Evolutionary conservation across 2,888 invertebrate genomes (phyloP).

Genomic region (Andrena fulva): DNA sequence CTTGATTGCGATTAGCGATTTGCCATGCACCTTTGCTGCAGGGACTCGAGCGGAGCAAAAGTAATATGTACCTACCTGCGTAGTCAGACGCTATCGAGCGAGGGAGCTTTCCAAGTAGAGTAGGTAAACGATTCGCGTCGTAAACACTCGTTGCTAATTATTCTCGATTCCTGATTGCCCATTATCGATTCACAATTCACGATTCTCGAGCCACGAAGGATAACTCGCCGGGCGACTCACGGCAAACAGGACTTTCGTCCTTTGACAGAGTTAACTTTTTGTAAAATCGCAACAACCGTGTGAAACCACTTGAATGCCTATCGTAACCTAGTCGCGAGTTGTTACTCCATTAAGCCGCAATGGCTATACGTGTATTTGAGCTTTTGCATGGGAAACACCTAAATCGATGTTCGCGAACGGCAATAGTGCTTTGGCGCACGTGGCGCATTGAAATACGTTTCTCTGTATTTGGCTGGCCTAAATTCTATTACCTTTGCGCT

Average conservation of each 20-base stretch:
- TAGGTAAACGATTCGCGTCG: conserved; percentile 21
- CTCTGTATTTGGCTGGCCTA: conserved; percentile 2
- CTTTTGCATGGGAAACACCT: neutral
- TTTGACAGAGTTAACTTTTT: neutral
- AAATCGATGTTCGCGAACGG: conserved; percentile 20
- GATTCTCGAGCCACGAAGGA: no score
- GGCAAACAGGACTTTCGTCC: no score
- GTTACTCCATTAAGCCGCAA: conserved; percentile 16
- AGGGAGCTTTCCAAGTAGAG: conserved; percentile 18
- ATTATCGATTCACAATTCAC: no score
- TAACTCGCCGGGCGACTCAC: no score
- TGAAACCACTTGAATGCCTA: no score
- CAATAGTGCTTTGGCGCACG: conserved; percentile 5
- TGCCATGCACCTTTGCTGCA: neutral
- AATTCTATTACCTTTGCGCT: conserved; percentile 17
- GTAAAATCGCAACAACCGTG: neutral
- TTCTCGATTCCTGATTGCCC: no score
- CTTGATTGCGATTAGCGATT: neutral
- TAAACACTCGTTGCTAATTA: neutral
- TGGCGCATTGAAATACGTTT: conserved; percentile 27
- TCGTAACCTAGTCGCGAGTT: neutral
- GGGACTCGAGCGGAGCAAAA: neutral
- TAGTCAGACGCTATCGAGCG: neutral
- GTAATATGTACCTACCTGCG: no score
- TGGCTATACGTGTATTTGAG: neutral